Evolutionary conservation across 2,113 vertebrate species (phyloP).

Genomic region (Burhinus bistriatus): DNA sequence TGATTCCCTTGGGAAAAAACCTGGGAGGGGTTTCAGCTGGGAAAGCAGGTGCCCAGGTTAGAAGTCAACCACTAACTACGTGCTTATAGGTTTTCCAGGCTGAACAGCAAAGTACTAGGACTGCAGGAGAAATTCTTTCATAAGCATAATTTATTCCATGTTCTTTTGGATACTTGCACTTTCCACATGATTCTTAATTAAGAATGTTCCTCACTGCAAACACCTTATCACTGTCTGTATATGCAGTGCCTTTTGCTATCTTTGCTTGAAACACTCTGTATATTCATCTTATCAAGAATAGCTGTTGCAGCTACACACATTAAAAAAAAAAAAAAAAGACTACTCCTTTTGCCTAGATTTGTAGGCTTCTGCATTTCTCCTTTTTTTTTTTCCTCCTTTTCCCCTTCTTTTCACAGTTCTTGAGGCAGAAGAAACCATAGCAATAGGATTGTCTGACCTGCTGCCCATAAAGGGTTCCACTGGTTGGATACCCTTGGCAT

Average conservation of each 20-base stretch:
- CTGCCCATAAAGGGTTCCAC: background rate
- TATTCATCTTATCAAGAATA: background rate
- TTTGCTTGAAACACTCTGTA: background rate
- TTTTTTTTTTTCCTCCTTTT: background rate
- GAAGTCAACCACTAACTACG: background rate
- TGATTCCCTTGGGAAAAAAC: background rate
- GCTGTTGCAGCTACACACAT: background rate
- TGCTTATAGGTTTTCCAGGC: background rate
- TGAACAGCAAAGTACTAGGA: background rate
- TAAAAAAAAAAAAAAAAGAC: background rate
- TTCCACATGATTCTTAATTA: background rate
- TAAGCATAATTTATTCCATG: background rate
- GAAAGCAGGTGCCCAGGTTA: background rate
- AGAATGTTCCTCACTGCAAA: background rate
- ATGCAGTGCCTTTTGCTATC: background rate
- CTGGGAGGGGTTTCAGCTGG: accelerated
- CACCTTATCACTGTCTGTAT: background rate
- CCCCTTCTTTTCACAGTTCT: background rate
- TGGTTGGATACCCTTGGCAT: background rate
- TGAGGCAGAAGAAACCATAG: background rate
- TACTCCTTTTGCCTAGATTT: background rate
- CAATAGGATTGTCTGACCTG: background rate
- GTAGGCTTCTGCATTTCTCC: background rate
- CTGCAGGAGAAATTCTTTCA: background rate
- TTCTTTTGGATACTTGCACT: background rate